These are phyloP conservation scores for Meandrina meandrites DNA, from an alignment of 92 coral and sea anemone species.

Conservation along the genomic window DNA sequence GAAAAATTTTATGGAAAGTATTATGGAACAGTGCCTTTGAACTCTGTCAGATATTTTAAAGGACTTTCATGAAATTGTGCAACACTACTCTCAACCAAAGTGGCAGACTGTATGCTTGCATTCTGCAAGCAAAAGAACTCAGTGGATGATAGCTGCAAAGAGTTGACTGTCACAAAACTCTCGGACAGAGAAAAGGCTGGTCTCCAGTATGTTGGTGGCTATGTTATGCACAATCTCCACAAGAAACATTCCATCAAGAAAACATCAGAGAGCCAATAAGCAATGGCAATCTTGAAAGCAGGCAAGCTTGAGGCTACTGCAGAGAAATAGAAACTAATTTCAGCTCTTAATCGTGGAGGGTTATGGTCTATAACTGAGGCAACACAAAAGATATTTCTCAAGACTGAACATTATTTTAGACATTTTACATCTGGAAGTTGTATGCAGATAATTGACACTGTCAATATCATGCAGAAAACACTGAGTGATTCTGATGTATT, in stretches of 20 bases:
- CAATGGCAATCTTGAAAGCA: constrained; percentile 35
- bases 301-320: background rate
- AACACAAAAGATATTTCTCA: constrained; percentile 41
- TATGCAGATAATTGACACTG: constrained; percentile 47
- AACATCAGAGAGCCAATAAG: constrained; percentile 3
- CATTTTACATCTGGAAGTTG: constrained; percentile 17
- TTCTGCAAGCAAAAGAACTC: constrained; percentile 34
- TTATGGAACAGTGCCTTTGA: constrained; percentile 37
- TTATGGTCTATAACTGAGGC: constrained; percentile 18
- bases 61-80: constrained; percentile 44
- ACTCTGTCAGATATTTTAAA: constrained; percentile 28
- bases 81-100: constrained; percentile 54
- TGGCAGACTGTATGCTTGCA: constrained; percentile 57
- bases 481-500: constrained; percentile 43
- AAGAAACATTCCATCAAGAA: too few species aligned
- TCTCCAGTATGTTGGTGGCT: constrained; percentile 63
- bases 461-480: constrained; percentile 33
- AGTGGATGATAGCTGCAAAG: constrained; percentile 4
- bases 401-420: constrained; percentile 59
- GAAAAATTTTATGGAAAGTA: constrained; percentile 57
- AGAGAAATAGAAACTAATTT: constrained; percentile 3
- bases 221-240: constrained; percentile 61
- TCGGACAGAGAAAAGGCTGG: constrained; percentile 53
- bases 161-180: background rate
- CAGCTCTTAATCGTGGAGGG: constrained; percentile 25